Base-by-base conservation (phyloP, 2,113 vertebrate genomes). In the Stercorarius parasiticus region DNA sequence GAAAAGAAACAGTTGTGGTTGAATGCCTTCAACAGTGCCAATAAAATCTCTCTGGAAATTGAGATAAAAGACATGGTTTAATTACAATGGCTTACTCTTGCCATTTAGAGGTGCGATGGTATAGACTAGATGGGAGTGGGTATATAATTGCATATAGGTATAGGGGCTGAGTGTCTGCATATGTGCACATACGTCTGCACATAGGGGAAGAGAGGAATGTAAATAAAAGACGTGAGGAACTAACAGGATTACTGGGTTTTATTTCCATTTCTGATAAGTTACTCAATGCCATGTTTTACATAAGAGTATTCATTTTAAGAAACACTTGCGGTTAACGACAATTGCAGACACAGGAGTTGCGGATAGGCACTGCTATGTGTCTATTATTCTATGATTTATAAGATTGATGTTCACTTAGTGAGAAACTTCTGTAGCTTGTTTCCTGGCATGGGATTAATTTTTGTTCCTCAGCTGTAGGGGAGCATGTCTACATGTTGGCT, bases 401-500 rank as follows among this genome's bases (percentile, higher is more conserved):
- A 55, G 16, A 49, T 49, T 52, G 26, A 27, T 32, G 34, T 8
- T 73, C 17, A 69, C n/a, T 67, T 56, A 61, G 43, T 27, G 22
- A 74, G 34, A 82, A 90, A 62, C 6, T 66, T 43, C 14, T 81
- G 19, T 38, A 32, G 27, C 30, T 61, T 47, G 36, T 72, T 76
- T 85, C 43, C 40, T 11, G 20, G 22, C 11, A 38, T 11, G 34
- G 69, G 43, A 69, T 84, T 88, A 47, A 43, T 42, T 82, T 88
- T 81, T 67, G 30, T n/a, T 59, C 11, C 14, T 70, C 50, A 50
- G 5, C 40, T 67, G 11, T 5, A 74, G 47, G 5, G 12, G 30
- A 61, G 11, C 1, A 0, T 5, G 26, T 13, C 40, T 83, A 9
- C 13, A 5, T 0, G 1, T 25, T 78, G 42, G 4, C 64, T 88